Evolutionary conservation across 2,113 vertebrate species (phyloP), one percentile per base, ranked within the genome.

Genomic region (Poecilia latipinna): DNA sequence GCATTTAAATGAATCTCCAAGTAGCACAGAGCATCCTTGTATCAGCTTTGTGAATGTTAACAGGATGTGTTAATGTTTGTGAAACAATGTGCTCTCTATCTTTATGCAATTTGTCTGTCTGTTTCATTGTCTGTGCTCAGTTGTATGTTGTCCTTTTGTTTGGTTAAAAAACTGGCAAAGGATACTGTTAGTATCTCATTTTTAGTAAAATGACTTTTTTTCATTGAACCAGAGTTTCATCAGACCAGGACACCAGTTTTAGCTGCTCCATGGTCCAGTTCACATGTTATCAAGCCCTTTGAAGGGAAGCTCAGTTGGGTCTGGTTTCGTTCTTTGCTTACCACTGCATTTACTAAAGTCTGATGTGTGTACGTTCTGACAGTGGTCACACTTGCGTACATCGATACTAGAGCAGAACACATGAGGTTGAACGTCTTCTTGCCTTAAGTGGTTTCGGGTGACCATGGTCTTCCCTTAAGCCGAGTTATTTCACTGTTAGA

Each of bases 1-100:
- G 83, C 64, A 75, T 89, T 88, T 81, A 85, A 85, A 85, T 86
- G 60, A 74, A 72, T 76, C 78, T 65, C 31, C 2, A 64, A 83
- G 83, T 8, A 68, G 82, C 65, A 88, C 76, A 82, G 64, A 83
- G 75, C 26, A 6, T 75, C 72, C 57, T 80, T 86, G 78, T 89
- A 70, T 28, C 22, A 11, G 71, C 48, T 61, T 4, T 68, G 68
- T 33, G 68, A 77, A 77, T 77, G 77, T 86, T 84, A 71, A 61
- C 61, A 70, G 70, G 51, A 74, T 69, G 61, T 5, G 79, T 73
- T 65, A 64, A 67, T 82, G 87, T 81, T 86, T 86, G 63, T 72
- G 72, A 44, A 70, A 71, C 10, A 65, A 68, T 51, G 65, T 39
- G 22, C 22, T 68, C 33, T 75, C 65, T 61, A 32, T 65, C 44